These are phyloP conservation scores for Vespertilio murinus DNA, from an alignment of 2,797 vertebrate genomes.

Conservation along the genomic window DNA sequence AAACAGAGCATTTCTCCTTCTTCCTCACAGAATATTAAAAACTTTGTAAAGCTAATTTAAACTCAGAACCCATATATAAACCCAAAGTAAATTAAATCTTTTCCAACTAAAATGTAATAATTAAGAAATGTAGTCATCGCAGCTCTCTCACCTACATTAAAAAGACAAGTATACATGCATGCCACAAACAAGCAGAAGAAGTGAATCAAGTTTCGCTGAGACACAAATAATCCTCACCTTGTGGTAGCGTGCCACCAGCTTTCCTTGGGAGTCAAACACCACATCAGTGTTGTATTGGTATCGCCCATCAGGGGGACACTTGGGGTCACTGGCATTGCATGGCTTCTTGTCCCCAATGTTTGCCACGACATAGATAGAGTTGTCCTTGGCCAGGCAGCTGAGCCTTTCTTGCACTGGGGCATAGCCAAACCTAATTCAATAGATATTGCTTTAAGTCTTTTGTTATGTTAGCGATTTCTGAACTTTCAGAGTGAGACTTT, in stretches of 20 bases:
- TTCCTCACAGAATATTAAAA: neutral
- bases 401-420: slow-evolving; percentile 73
- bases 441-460: neutral
- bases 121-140: neutral
- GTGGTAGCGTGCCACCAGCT: slow-evolving; percentile 76
- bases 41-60: neutral
- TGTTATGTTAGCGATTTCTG: neutral
- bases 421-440: slow-evolving; percentile 68
- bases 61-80: neutral
- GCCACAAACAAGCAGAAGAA: neutral
- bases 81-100: neutral
- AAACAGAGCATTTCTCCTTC: neutral
- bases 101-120: neutral
- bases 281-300: slow-evolving; percentile 78
- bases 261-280: slow-evolving; percentile 75
- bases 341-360: slow-evolving; percentile 79
- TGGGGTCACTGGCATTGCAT: slow-evolving; percentile 60
- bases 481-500: neutral
- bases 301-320: slow-evolving; percentile 67
- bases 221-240: slow-evolving; percentile 66
- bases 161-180: neutral
- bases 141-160: neutral
- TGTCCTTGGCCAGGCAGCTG: slow-evolving; percentile 79
- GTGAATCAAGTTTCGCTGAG: neutral
- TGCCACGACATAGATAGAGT: slow-evolving; percentile 77